Evolutionary conservation across 2,888 invertebrate genomes (phyloP).

Genomic region (Chromoteleia sp.): DNA sequence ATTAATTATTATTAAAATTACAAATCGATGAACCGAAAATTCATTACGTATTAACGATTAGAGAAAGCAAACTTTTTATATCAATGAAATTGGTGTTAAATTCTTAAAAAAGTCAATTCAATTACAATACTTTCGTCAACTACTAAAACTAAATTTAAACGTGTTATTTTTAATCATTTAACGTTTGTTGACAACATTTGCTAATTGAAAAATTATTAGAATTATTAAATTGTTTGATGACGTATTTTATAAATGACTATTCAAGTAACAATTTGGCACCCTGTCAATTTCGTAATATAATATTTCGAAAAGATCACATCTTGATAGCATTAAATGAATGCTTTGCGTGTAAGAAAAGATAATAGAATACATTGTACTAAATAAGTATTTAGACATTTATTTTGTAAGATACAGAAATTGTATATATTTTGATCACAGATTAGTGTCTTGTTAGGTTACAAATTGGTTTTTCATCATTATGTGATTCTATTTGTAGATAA

Average conservation of each 20-base stretch:
- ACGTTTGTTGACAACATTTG: too few species aligned
- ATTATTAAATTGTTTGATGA: background rate
- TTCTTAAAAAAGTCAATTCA: too few species aligned
- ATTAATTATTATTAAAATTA: too few species aligned
- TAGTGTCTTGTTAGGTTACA: slow-evolving; percentile 34
- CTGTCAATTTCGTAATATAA: slow-evolving; percentile 19
- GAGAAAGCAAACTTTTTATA: too few species aligned
- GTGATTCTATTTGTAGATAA: slow-evolving; percentile 17
- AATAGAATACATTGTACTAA: slow-evolving; percentile 11
- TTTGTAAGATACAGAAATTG: slow-evolving; percentile 19
- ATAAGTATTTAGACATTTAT: slow-evolving; percentile 18
- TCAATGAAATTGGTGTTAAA: too few species aligned
- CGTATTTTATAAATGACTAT: background rate
- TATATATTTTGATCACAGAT: slow-evolving; percentile 16
- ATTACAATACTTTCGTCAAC: too few species aligned
- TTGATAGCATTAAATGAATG: slow-evolving; percentile 42
- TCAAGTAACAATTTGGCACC: slow-evolving; percentile 10
- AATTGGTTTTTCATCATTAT: slow-evolving; percentile 27
- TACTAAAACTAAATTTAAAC: too few species aligned
- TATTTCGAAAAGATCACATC: slow-evolving; percentile 10
- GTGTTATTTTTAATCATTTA: too few species aligned
- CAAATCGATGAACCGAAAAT: too few species aligned
- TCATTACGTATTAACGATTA: too few species aligned
- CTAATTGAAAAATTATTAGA: background rate
- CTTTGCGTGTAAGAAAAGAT: slow-evolving; percentile 37